phyloP scores from a whole-genome alignment of 2,113 vertebrate genomes.

The Rutilus rutilus region DNA sequence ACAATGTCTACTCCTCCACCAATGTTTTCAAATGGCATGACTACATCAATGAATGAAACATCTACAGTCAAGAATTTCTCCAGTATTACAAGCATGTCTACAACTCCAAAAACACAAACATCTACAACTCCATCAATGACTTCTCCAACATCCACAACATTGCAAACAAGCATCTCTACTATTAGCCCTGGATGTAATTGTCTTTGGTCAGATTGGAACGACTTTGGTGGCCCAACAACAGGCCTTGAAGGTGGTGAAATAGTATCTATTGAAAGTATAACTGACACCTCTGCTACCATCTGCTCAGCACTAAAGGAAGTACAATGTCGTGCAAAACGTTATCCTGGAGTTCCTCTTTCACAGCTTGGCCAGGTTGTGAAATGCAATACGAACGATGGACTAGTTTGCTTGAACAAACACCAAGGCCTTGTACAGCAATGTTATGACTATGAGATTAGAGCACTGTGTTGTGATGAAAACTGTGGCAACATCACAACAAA shows the following conservation, averaged over 20 bases:
- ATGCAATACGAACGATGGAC: constrained; percentile 41
- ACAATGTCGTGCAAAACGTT: constrained; percentile 52
- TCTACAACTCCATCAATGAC: neutral
- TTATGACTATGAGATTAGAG: constrained; percentile 52
- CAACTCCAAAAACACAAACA: neutral
- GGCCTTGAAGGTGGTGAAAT: constrained; percentile 48
- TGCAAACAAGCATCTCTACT: neutral
- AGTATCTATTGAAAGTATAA: constrained; percentile 42
- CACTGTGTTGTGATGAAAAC: constrained; percentile 17
- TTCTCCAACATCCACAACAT: neutral
- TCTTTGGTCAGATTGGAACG: constrained; percentile 44
- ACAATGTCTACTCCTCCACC: neutral
- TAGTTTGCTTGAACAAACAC: constrained; percentile 62
- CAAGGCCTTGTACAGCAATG: constrained; percentile 55
- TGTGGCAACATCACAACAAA: neutral
- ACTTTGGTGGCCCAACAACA: constrained; percentile 38
- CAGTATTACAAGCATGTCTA: neutral
- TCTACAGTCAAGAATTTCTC: neutral
- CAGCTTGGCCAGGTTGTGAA: constrained; percentile 60
- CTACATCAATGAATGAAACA: neutral
- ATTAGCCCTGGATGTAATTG: neutral
- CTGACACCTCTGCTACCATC: neutral
- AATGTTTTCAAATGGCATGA: neutral
- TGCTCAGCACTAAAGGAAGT: constrained; percentile 26
- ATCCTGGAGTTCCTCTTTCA: neutral